Conservation (phyloP, 2,113 vertebrate species). For the Leptobrachium leishanense region DNA sequence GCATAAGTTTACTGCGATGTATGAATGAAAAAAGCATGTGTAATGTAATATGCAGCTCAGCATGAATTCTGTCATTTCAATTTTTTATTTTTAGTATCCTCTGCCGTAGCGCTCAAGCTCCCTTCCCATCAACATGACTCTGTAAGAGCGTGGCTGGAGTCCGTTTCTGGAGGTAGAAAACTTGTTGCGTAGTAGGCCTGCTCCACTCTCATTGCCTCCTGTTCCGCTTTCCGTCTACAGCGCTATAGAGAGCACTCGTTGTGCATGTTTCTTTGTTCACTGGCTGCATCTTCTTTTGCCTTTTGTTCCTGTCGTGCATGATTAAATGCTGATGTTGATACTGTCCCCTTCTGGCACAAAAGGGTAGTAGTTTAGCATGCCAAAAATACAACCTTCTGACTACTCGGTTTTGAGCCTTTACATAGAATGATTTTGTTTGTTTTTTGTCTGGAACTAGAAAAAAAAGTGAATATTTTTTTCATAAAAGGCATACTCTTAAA, state of each 20-base stretch:
- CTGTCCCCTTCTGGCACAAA: background rate
- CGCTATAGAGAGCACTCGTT: background rate
- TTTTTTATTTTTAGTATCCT: conserved; percentile 66
- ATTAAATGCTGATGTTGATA: background rate
- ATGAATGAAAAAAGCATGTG: too few species aligned
- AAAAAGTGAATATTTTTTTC: too few species aligned
- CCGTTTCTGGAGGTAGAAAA: conserved; percentile 92
- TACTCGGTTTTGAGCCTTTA: too few species aligned
- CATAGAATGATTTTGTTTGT: too few species aligned
- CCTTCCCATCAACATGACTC: conserved; percentile 86
- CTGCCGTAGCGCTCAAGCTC: conserved; percentile 84
- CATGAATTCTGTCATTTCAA: conserved; percentile 4
- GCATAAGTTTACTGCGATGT: too few species aligned
- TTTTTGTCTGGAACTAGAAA: too few species aligned
- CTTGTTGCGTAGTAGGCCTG: conserved; percentile 45
- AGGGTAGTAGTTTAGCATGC: background rate
- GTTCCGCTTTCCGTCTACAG: background rate
- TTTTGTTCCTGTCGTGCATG: background rate
- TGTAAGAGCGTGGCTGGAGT: conserved; percentile 97
- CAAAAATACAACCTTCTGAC: too few species aligned
- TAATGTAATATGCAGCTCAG: too few species aligned
- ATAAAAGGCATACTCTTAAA: too few species aligned
- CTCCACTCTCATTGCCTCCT: background rate
- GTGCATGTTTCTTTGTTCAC: conserved; percentile 18
- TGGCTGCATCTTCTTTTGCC: conserved; percentile 1